phyloP scores from a whole-genome alignment of 1,140 invertebrate genomes.

The Leptonema lineaticorne region DNA sequence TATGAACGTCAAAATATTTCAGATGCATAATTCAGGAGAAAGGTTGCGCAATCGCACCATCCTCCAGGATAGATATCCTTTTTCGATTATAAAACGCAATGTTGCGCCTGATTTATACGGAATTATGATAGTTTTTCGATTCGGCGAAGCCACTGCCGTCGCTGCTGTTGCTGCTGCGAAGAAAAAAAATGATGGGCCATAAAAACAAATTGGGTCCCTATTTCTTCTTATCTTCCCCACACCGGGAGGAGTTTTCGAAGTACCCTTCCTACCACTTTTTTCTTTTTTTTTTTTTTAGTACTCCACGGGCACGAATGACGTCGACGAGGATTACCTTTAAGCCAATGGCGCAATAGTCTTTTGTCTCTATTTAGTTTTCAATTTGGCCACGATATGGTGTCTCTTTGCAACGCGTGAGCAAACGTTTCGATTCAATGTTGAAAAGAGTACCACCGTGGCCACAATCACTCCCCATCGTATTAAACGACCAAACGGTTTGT shows the following conservation, averaged over 20 bases:
- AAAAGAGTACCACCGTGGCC: not conserved
- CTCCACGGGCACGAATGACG: not conserved
- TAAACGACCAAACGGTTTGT: too few relatives aligned
- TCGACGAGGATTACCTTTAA: constrained; percentile 29
- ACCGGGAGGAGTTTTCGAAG: constrained; percentile 1
- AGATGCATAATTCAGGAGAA: too few relatives aligned
- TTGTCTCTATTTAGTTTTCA: constrained; percentile 43
- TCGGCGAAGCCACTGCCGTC: too few relatives aligned
- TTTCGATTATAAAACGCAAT: too few relatives aligned
- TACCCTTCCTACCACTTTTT: not conserved
- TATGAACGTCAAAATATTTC: too few relatives aligned
- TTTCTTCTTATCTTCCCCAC: constrained; percentile 32
- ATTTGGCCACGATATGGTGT: constrained; percentile 27
- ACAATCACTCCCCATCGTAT: not conserved
- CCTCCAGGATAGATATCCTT: too few relatives aligned
- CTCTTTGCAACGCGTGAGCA: not conserved
- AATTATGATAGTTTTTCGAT: constrained; percentile 10
- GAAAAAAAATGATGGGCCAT: constrained; percentile 22
- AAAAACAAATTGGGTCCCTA: constrained; percentile 34
- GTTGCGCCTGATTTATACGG: constrained; percentile 4
- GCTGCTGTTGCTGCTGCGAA: too few relatives aligned
- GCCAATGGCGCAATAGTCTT: constrained; percentile 35
- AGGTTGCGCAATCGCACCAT: too few relatives aligned
- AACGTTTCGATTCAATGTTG: not conserved
- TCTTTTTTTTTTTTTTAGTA: not conserved